phyloP scores from a whole-genome alignment of 1,140 invertebrate species.

The Hyles vespertilio region DNA sequence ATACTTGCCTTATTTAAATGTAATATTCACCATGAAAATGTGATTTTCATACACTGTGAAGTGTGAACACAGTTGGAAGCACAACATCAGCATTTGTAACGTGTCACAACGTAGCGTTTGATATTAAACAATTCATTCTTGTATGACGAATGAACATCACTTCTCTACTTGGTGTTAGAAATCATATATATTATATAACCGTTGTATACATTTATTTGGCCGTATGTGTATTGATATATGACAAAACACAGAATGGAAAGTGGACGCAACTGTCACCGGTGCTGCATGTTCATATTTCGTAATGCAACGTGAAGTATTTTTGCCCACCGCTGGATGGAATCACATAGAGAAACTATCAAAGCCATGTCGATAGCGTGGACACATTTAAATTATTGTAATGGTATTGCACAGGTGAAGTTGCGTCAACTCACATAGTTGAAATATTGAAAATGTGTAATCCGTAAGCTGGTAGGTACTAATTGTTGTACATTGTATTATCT shows the following conservation, averaged over 20 bases:
- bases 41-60: constrained; percentile 22
- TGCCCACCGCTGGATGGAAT: no score
- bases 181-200: constrained; percentile 9
- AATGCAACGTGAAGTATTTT: no score
- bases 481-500: constrained; percentile 3
- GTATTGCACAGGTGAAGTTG: no score
- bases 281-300: no score
- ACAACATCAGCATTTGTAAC: constrained; percentile 36
- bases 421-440: background rate
- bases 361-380: no score
- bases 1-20: constrained; percentile 45
- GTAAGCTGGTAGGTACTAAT: constrained; percentile 1
- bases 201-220: constrained; percentile 17
- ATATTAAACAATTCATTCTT: no score
- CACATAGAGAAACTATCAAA: no score
- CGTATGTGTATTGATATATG: constrained; percentile 17
- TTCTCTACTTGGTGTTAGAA: constrained; percentile 13
- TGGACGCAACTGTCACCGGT: no score
- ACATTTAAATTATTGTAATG: no score
- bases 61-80: constrained; percentile 16
- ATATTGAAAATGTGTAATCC: constrained; percentile 4
- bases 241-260: no score
- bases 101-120: constrained; percentile 13
- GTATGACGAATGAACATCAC: no score
- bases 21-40: constrained; percentile 20